These are phyloP conservation scores for Salvelinus fontinalis DNA, from an alignment of 2,113 vertebrate species.

Conservation along the genomic window DNA sequence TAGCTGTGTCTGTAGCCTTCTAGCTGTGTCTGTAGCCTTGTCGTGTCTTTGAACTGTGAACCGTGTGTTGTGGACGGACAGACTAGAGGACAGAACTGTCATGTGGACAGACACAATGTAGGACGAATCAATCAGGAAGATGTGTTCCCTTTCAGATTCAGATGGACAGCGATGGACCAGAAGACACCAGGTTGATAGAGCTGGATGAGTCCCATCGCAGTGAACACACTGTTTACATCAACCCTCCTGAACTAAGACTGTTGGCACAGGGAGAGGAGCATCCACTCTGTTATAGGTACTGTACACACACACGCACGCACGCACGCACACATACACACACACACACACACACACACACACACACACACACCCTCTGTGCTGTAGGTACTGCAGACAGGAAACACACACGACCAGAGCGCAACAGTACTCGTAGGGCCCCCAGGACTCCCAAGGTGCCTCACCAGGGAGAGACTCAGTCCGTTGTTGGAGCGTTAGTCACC, in stretches of 20 bases:
- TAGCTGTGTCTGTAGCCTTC: no score
- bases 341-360: background rate
- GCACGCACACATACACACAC: constrained; percentile 2
- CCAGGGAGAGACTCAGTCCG: constrained; percentile 18
- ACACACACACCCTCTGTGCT: background rate
- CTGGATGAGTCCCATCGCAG: constrained; percentile 94
- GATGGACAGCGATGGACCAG: constrained; percentile 87
- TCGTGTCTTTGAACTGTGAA: no score
- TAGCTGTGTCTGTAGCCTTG: no score
- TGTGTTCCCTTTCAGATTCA: constrained; percentile 59
- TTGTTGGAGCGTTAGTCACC: constrained; percentile 40
- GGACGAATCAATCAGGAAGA: constrained; percentile 5
- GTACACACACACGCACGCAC: constrained; percentile 6
- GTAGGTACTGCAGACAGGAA: background rate
- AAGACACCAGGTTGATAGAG: constrained; percentile 90
- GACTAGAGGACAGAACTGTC: background rate
- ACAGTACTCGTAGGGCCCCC: background rate
- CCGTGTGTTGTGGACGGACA: background rate
- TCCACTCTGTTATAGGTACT: constrained; percentile 90
- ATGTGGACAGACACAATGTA: background rate
- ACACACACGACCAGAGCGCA: no score
- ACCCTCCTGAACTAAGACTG: constrained; percentile 92
- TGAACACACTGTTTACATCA: constrained; percentile 97
- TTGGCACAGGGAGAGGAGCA: constrained; percentile 90
- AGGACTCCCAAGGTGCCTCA: constrained; percentile 18